Evolutionary conservation across 1,140 invertebrate species (phyloP).

Genomic region (Diorhabda elongata): DNA sequence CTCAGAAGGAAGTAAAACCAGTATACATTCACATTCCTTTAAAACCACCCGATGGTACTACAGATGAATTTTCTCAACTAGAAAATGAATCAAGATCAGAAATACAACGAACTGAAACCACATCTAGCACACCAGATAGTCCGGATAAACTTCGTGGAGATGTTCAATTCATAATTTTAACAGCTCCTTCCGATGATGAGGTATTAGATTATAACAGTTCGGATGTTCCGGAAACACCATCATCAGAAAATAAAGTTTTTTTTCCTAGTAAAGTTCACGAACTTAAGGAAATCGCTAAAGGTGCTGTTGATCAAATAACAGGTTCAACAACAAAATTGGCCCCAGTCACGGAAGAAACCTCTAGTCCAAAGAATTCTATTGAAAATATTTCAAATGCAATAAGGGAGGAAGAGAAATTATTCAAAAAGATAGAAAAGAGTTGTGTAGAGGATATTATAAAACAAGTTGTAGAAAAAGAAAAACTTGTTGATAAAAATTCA

Average conservation of each 20-base stretch:
- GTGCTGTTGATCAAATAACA: slow-evolving; percentile 37
- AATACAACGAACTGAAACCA: slow-evolving; percentile 11
- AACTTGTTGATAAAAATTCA: slow-evolving; percentile 14
- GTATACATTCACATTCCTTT: slow-evolving; percentile 46
- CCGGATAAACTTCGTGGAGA: slow-evolving; percentile 20
- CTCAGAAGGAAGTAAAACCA: slow-evolving; percentile 21
- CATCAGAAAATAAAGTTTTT: slow-evolving; percentile 33
- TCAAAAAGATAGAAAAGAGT: slow-evolving; percentile 15
- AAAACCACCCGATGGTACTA: slow-evolving; percentile 40
- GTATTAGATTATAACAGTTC: slow-evolving; percentile 35
- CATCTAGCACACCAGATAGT: slow-evolving; percentile 25
- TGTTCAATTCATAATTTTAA: slow-evolving; percentile 44
- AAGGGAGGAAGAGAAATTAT: slow-evolving; percentile 29
- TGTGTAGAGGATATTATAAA: slow-evolving; percentile 10
- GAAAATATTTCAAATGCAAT: slow-evolving; percentile 33
- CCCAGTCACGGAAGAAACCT: slow-evolving; percentile 32
- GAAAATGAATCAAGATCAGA: slow-evolving; percentile 26
- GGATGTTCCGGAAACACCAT: slow-evolving; percentile 40
- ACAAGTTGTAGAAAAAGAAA: slow-evolving; percentile 15
- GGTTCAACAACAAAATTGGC: slow-evolving; percentile 27
- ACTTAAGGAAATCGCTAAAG: slow-evolving; percentile 39
- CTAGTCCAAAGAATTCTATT: slow-evolving; percentile 5
- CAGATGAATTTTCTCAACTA: slow-evolving; percentile 42
- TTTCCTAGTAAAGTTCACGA: slow-evolving; percentile 34
- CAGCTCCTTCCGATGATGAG: slow-evolving; percentile 45